Evolutionary conservation across 2,113 vertebrate species (phyloP), one percentile per base, ranked within the genome.

Genomic region (Calyptommatus sinebrachiatus): DNA sequence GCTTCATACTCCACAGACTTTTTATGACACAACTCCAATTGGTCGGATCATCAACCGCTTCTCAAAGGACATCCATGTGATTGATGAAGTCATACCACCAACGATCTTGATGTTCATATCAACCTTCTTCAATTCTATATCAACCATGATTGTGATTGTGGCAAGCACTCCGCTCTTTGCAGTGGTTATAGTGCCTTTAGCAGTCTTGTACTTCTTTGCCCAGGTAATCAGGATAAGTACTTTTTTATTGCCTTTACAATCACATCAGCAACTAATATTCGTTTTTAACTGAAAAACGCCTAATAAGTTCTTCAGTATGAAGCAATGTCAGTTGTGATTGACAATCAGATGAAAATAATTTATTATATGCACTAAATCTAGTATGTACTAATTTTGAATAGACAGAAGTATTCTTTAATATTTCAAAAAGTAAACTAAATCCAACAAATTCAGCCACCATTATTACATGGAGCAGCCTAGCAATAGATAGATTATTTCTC

Each of bases 1-100:
- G 87, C 93, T 99, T 60, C 97, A 88, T 85, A 97, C 95, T 0
- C 97, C 97, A 0, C 98, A 99, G 95, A 96, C 97, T 84, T 99
- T 99, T 92, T 99, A 94, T 22, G 98, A 99, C 88, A 99, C 97
- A 53, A 99, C 98, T 1, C 98, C 98, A 0, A 95, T 94, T 0
- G 98, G 98, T 62, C 96, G 97, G 1, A 90, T 99, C 93, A 97
- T 99, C 94, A 99, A 99, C 92, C 96, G 97, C 87, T 99, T 99
- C 87, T 98, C 98, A 70, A 99, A 98, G 94, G 98, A 99, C 92
- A 94, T 99, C 87, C 96, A 95, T 0, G 61, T 98, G 87, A 97
- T 99, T 0, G 98, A 99, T 1, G 97, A 98, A 84, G 92, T 96
- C 4, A 95, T 99, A 65, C 96, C 96, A 0, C 89, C 94, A 1